These are phyloP conservation scores for Drosophila miranda DNA, from an alignment of 1,140 invertebrate genomes.

Conservation along the genomic window DNA sequence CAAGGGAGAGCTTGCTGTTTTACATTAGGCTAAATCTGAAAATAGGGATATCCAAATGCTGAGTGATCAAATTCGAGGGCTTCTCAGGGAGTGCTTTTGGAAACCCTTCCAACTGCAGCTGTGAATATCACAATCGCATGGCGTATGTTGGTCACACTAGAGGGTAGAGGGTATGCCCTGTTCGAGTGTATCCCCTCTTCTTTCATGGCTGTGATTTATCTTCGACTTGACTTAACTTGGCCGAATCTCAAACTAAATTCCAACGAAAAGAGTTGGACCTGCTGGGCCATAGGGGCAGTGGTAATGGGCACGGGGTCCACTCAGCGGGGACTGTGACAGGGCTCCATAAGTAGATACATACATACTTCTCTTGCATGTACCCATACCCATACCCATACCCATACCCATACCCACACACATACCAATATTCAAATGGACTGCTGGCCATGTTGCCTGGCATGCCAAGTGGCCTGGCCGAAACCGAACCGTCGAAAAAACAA, in stretches of 20 bases:
- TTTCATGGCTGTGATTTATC: conserved; percentile 35
- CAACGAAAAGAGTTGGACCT: conserved; percentile 15
- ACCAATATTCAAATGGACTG: conserved; percentile 68
- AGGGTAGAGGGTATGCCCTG: neutral
- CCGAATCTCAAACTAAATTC: conserved; percentile 17
- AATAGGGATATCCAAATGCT: no score
- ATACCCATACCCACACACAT: neutral
- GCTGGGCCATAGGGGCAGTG: conserved; percentile 9
- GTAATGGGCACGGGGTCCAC: no score
- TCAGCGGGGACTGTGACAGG: neutral
- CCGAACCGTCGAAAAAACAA: conserved; percentile 34
- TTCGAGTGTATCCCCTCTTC: conserved; percentile 24
- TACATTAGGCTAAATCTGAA: no score
- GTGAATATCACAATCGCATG: no score
- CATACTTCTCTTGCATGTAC: conserved; percentile 3
- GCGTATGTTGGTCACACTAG: neutral
- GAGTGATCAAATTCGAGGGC: no score
- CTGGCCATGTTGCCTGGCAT: conserved; percentile 49
- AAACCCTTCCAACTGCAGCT: no score
- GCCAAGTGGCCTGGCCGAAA: conserved; percentile 58
- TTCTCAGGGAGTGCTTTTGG: no score
- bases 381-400: no score
- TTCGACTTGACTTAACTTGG: conserved; percentile 33
- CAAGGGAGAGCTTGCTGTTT: neutral
- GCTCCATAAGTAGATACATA: neutral